Evolutionary conservation across 2,888 invertebrate genomes (phyloP), one percentile per base, ranked within the genome.

Genomic region (Mesoligia furuncula): DNA sequence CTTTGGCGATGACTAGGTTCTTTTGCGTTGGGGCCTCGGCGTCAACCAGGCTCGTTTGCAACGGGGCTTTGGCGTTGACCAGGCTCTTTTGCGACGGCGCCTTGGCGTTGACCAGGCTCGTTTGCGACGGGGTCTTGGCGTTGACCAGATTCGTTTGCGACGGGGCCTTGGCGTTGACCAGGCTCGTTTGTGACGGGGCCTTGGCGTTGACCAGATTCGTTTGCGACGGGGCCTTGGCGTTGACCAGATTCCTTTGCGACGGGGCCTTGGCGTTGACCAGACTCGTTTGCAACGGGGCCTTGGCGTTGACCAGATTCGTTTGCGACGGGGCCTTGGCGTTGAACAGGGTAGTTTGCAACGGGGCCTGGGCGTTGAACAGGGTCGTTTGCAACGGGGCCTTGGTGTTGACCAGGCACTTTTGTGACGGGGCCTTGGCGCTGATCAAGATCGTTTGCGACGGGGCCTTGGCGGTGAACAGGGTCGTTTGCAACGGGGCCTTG

Each of bases 221-320:
- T n/a, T 39, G 65, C 6, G n/a, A 66, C 9, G 39, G 1, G 2
- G 3, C 17, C 2, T 42, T 65, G 39, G 39, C 9, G 39, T 39
- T 39, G 2, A n/a, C n/a, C n/a, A 65, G n/a, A 17, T 1, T n/a
- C 1, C 0, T 66, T 42, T 27, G 66, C 17, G 42, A 42, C 17
- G 20, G 0, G 2, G 0, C 11, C 6, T 66, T 42, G n/a, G 11
- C 17, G 42, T 27, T 27, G 6, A 17, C 66, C 27, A 66, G 20
- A 36, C 68, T 79, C 13, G 39, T 83, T 31, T 75, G 73, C 1
- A 77, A 80, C 45, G 87, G 66, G 1, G 75, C 64, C 61, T 75
- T 84, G 20, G 42, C 13, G 13, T 42, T 42, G 42, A 42, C 42
- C 42, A 13, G 13, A 3, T 0, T 42, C 13, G 1, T 42, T 42